A percentile compares a stretch with the other conserved stretches of the same genome.
These are phyloP conservation scores for Cosmia trapezina DNA, from an alignment of 2,888 invertebrate genomes.

Conservation along the genomic window DNA sequence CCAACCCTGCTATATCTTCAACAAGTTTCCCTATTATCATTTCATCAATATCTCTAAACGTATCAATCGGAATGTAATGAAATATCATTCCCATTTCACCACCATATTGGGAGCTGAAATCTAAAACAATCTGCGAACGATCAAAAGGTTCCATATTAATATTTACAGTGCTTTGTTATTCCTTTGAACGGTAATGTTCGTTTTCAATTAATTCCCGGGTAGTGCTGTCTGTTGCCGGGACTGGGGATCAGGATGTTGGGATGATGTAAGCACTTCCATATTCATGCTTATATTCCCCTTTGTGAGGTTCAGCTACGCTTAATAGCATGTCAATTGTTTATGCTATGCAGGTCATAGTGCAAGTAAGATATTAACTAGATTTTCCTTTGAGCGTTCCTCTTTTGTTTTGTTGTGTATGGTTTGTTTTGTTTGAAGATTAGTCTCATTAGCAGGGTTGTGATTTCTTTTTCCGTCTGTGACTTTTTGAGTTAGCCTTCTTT, in stretches of 20 bases:
- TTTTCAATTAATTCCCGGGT: conserved; percentile 61
- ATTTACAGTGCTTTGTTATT: conserved; percentile 55
- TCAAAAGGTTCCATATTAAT: conserved; percentile 60
- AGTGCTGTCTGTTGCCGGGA: conserved; percentile 38
- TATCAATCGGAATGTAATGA: conserved; percentile 48
- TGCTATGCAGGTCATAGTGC: conserved; percentile 23
- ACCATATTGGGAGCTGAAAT: conserved; percentile 38
- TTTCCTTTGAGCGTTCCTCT: neutral
- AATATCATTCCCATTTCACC: conserved; percentile 42
- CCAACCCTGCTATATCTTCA: neutral
- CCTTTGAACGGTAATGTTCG: conserved; percentile 54
- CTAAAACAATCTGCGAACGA: conserved; percentile 57
- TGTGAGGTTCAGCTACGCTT: conserved; percentile 31
- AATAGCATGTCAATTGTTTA: conserved; percentile 45
- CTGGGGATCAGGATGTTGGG: conserved; percentile 21
- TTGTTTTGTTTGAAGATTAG: neutral
- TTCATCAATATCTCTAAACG: conserved; percentile 50
- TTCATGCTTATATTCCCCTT: conserved; percentile 51
- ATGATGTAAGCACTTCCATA: conserved; percentile 52
- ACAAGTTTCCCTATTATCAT: conserved; percentile 38
- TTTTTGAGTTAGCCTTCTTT: neutral
- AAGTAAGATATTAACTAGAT: neutral
- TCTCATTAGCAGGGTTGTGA: neutral
- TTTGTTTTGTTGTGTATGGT: conserved; percentile 15
- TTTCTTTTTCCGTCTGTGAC: no score